Conservation (phyloP, 2,797 vertebrate species). For the Poeciliopsis paucimaculata region DNA sequence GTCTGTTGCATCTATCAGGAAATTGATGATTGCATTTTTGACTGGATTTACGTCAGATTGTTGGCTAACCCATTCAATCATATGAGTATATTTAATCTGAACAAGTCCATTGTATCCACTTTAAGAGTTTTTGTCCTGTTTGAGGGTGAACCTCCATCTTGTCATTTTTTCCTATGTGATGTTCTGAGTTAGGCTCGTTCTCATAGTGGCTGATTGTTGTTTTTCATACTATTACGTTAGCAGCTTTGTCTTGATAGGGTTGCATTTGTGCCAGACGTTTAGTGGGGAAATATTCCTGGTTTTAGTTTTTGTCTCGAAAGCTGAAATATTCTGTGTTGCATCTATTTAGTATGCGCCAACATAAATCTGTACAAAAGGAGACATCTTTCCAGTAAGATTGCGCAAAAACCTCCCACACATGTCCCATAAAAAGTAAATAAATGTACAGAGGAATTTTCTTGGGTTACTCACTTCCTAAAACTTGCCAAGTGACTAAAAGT, state of each 20-base stretch:
- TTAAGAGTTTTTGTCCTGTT: neutral
- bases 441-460: slow-evolving; percentile 18
- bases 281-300: neutral
- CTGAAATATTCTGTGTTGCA: neutral
- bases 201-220: neutral
- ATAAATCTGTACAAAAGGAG: neutral
- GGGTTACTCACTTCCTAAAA: slow-evolving; percentile 42
- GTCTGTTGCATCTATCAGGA: neutral
- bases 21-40: neutral
- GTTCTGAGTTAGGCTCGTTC: neutral
- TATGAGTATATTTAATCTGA: neutral
- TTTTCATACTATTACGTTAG: neutral
- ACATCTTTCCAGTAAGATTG: neutral
- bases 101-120: neutral
- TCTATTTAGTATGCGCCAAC: neutral
- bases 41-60: neutral
- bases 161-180: neutral
- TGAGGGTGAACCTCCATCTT: neutral
- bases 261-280: neutral
- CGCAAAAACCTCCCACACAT: slow-evolving; percentile 1
- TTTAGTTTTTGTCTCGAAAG: neutral
- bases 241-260: neutral
- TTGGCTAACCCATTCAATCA: neutral
- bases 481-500: neutral
- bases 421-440: slow-evolving; percentile 8